Evolutionary conservation across 1,140 invertebrate species (phyloP).

Genomic region (Pseudachorutes palmiensis): DNA sequence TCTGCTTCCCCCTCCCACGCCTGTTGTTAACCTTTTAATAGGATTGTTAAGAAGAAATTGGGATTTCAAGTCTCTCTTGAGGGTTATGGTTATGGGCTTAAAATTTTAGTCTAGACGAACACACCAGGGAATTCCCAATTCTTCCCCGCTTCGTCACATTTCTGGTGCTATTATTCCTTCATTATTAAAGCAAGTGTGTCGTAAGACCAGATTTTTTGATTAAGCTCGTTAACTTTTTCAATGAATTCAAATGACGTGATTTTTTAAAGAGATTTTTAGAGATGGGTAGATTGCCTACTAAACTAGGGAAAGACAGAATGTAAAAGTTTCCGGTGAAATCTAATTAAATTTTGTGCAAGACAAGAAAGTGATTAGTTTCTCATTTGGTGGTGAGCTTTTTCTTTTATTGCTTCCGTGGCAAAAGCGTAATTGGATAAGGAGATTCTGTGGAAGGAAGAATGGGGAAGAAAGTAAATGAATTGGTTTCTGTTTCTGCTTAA

Average conservation of each 20-base stretch:
- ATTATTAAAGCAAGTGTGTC: no score
- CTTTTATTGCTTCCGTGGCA: not conserved
- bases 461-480: not conserved
- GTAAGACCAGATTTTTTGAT: no score
- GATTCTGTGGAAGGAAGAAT: not conserved
- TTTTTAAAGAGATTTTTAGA: no score
- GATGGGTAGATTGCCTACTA: no score
- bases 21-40: slow-evolving; percentile 8
- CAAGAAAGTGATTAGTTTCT: not conserved
- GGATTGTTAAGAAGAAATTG: not conserved
- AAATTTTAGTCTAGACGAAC: not conserved
- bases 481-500: not conserved
- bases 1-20: not conserved
- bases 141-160: not conserved
- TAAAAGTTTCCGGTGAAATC: not conserved
- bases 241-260: no score
- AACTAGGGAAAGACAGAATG: not conserved
- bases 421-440: not conserved
- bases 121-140: not conserved
- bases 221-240: no score
- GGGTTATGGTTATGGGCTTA: slow-evolving; percentile 3
- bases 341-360: not conserved
- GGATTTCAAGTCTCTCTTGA: not conserved
- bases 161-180: not conserved
- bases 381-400: not conserved